Base-by-base conservation (phyloP, 37 sponge, comb jelly and placozoan species). In the Hexactinellida sp. region DNA sequence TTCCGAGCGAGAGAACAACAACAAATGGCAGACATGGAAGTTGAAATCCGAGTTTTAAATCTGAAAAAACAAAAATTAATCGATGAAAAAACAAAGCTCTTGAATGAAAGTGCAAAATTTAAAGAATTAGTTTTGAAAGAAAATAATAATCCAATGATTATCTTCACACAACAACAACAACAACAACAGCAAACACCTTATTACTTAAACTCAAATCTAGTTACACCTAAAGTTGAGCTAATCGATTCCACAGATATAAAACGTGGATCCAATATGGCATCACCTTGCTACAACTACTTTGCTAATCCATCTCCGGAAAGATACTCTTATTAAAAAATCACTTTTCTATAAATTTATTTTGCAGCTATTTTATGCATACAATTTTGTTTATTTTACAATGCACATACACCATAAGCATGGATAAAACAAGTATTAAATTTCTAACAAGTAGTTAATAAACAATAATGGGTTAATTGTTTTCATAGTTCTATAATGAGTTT, bases 21-120 rank as follows among this genome's bases (percentile, higher is more conserved):
- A 63, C 76, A 63, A n/a, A 63, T 63, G 76, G 76, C 76, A 25
- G 76, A 63, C 34, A 63, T 63, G 76, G 76, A 63, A 63, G 76
- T 63, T 10, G 76, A 63, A 63, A 63, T 63, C 3, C 21, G 76
- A 63, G 76, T 63, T 25, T 63, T 63, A n/a, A 23, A 63, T n/a
- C 13, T 63, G 76, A 63, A 23, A 28, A 63, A 63, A n/a, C 76
- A 63, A 63, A 10, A n/a, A 28, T n/a, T 63, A 63, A 63, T 63
- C 34, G 30, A 63, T n/a, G 76, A 63, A 63, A 63, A n/a, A 28
- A n/a, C 30, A n/a, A 10, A n/a, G 13, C 34, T 63, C 25, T 21
- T 63, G 3, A n/a, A 23, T 7, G 76, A 63, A 28, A 63, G 30
- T n/a, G 76, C 21, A 23, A 63, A 63, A 63, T 63, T 25, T 28